A percentile compares a stretch with the other conserved stretches of the same genome.
phyloP scores from a whole-genome alignment of 2,113 vertebrate genomes.

The Riparia riparia region DNA sequence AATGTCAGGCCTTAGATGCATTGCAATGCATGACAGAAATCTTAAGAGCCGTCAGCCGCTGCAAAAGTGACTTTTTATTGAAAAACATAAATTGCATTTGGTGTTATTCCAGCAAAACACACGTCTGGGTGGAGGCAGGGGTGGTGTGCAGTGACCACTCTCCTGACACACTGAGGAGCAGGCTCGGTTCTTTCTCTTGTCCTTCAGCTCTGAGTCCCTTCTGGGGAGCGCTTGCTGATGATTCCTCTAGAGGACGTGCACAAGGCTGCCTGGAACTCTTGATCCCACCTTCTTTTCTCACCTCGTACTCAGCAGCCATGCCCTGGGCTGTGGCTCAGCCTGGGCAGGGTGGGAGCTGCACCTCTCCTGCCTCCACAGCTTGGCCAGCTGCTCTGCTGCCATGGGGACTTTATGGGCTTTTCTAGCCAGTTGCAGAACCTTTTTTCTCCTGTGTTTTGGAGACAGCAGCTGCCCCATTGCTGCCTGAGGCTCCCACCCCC shows the following conservation, averaged over 20 bases:
- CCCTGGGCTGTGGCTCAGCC: background rate
- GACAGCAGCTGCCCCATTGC: background rate
- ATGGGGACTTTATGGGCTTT: rapidly evolving
- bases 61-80: constrained; percentile 54
- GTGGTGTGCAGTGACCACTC: background rate
- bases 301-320: rapidly evolving
- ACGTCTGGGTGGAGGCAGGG: background rate
- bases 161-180: rapidly evolving
- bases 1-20: constrained; percentile 66
- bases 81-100: constrained; percentile 47
- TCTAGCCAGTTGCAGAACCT: background rate
- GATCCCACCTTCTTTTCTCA: background rate
- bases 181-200: rapidly evolving
- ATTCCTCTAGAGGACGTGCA: background rate
- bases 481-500: background rate
- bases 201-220: background rate
- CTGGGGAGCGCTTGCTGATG: rapidly evolving
- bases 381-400: background rate
- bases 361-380: background rate
- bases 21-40: constrained; percentile 54
- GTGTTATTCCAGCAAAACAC: constrained; percentile 43
- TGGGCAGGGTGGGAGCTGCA: rapidly evolving
- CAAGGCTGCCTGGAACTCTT: rapidly evolving
- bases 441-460: background rate
- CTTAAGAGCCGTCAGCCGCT: constrained; percentile 11